Evolutionary conservation across 1,140 invertebrate genomes (phyloP), one percentile per base, ranked within the genome.

Genomic region (Nasonia longicornis): DNA sequence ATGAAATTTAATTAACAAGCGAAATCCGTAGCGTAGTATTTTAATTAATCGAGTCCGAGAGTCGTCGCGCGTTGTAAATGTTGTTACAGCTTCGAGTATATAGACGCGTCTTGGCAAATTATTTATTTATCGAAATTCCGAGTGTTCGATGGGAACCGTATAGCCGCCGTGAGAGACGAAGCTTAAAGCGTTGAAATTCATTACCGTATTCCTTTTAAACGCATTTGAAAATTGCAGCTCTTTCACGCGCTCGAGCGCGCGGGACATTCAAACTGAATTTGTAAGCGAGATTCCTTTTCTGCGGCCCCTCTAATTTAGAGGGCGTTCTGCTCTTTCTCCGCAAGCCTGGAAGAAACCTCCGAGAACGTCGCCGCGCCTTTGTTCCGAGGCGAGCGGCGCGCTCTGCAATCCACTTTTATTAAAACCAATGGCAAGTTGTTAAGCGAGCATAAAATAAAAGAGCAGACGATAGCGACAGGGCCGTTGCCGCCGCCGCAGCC

Each of bases 181-280:
- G 52, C 52, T 7, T 7, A n/a, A 58, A 58, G 7, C 20, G 7
- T 3, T 58, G 6, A 58, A 58, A 58, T 58, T 58, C 14, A 58
- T 58, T n/a, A n/a, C 16, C 3, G 20, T 58, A n/a, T 58, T 58
- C 20, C 16, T n/a, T 58, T 20, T 31, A 70, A 70, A 70, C 2
- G 26, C n/a, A 26, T 48, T 73, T 73, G 7, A 48, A 48, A 73
- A 73, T 73, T 73, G 42, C 22, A 7, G 20, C 74, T 64, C 16
- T 22, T 42, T 64, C 38, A 4, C 10, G 11, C 11, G 67, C 31
- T 10, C 16, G 31, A 8, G 66, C 4, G 20, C 63, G 42, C 22
- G n/a, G 31, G n/a, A 76, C 58, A 31, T 66, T 77, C 38, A 69
- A 77, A 77, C 63, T 77, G 35, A 45, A 67, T 77, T 77, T 22